Base-by-base conservation (phyloP, 2,888 invertebrate species). In the Aphidoletes aphidimyza region DNA sequence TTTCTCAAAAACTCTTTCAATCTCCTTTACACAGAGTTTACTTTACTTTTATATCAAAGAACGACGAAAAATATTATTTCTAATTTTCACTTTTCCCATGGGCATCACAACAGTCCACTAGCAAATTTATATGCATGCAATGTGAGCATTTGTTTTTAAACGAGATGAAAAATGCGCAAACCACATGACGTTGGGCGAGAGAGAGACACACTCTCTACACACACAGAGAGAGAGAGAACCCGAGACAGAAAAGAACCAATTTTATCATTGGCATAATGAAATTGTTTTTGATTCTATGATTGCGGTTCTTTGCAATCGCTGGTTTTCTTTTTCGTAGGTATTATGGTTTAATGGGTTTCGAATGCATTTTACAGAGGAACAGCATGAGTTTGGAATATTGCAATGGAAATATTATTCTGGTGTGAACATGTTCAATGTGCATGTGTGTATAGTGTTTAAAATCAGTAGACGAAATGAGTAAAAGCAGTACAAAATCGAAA, bases 31-130 rank as follows among this genome's bases (percentile, higher is more conserved):
- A 42, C 42, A 42, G n/a, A n/a, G n/a, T n/a, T n/a, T n/a, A 22
- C n/a, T 22, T 54, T 14, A 11, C 54, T 54, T 54, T 54, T n/a
- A 14, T 11, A n/a, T 22, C n/a, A 47, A 54, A 1, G 54, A 54
- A 22, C 54, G 54, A 69, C 30, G 69, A 17, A 5, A 26, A 81
- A 81, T 36, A 81, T 37, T 37, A 81, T 81, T 81, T 81, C 81
- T 81, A 81, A 81, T 81, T 81, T 81, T 22, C 36, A 81, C 81
- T 81, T 81, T n/a, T 81, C 81, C 81, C 81, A 81, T 81, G 81
- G 37, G 81, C 81, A 37, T 81, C n/a, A 36, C 19, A n/a, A 22
- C 81, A 81, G 37, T 19, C 81, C 81, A 37, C 22, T 37, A 81
- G 69, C 42, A 42, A 42, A 9, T 30, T 30, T 69, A 0, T 17